Base-by-base conservation (phyloP, 2,888 invertebrate genomes). In the Suillia variegata region DNA sequence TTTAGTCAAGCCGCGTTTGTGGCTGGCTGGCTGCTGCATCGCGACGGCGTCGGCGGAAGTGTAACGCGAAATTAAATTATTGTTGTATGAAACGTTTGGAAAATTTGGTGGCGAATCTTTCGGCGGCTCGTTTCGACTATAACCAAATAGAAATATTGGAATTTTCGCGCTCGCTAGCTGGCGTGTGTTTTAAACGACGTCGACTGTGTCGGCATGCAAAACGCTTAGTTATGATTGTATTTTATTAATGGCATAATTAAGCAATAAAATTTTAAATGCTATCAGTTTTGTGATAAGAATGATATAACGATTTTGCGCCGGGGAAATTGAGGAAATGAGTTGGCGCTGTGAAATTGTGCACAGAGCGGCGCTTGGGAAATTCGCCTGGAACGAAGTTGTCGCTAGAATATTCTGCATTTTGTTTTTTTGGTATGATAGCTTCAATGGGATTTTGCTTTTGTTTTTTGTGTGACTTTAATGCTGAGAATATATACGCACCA, bases 171-270 rank as follows among this genome's bases (percentile, higher is more conserved):
- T 5, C 5, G 38, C 15, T 10, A 13, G 10, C 18, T 17, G 45
- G 18, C 38, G 38, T n/a, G 38, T 38, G 38, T 38, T 10, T 5
- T 26, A 26, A 26, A 26, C 26, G 10, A 26, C 5, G 26, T 6
- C 26, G 26, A 26, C n/a, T 5, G 38, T 8, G 12, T 5, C 26
- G 38, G n/a, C 3, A 20, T 17, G 6, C 18, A 6, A 2, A 13
- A 18, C 45, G 45, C 13, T 45, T 63, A 61, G 59, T 66, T 65
- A 63, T 67, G 71, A 71, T 73, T 73, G 57, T 58, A 50, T n/a
- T n/a, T 64, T 73, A 71, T 73, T 69, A 73, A 73, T 70, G 71
- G 66, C 71, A 75, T 73, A 74, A 74, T 75, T 74, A 74, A 66
- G 68, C 68, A 65, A 68, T 67, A 68, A 66, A 65, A 66, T 58